Conservation (phyloP, 2,113 vertebrate species). For the Paralichthys olivaceus region DNA sequence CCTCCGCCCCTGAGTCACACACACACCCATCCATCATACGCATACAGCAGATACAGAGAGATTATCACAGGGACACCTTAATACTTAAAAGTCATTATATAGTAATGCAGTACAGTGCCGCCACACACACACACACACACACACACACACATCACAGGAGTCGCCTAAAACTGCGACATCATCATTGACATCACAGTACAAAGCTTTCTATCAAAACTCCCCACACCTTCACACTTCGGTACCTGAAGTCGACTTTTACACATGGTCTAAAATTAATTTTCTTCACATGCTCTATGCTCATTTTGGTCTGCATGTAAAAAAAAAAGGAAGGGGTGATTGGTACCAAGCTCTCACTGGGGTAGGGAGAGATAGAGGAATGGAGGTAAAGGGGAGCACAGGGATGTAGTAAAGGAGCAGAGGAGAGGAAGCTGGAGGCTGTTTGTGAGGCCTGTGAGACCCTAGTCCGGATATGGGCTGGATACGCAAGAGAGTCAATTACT, state of each 20-base stretch:
- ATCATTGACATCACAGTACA: neutral
- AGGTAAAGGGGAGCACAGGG: slow-evolving; percentile 5
- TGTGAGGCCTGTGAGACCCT: slow-evolving; percentile 73
- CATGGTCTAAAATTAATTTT: neutral
- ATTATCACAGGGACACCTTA: slow-evolving; percentile 20
- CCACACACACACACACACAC: neutral
- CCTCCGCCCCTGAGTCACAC: slow-evolving; percentile 10
- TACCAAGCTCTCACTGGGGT: neutral
- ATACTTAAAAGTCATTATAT: slow-evolving; percentile 39
- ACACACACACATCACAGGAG: slow-evolving; percentile 28
- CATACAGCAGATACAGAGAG: slow-evolving; percentile 9
- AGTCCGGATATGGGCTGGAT: slow-evolving; percentile 79
- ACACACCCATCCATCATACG: slow-evolving; percentile 8
- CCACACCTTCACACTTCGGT: neutral
- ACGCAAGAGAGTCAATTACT: slow-evolving; percentile 74
- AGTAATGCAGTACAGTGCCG: neutral
- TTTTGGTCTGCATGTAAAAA: neutral
- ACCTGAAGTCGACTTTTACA: slow-evolving; percentile 3
- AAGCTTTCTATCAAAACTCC: neutral
- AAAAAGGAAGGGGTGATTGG: neutral
- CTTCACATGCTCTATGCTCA: neutral
- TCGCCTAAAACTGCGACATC: neutral
- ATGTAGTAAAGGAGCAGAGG: slow-evolving; percentile 27
- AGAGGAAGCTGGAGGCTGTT: slow-evolving; percentile 69
- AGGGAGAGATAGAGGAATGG: neutral